These are phyloP conservation scores for Drosophila auraria DNA, from an alignment of 1,140 invertebrate species.

Conservation along the genomic window DNA sequence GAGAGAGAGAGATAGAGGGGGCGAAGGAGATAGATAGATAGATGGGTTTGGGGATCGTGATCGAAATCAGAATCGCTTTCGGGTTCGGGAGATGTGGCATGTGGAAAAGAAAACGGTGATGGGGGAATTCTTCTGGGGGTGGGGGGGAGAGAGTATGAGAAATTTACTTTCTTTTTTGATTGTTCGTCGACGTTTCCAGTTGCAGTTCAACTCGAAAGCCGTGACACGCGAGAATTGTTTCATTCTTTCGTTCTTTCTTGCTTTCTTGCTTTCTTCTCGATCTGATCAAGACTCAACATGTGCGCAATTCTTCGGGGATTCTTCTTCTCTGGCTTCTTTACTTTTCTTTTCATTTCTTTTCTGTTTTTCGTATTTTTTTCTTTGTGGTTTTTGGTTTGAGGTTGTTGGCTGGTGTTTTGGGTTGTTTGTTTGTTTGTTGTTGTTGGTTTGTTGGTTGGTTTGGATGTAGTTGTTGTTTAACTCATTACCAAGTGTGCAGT, in stretches of 20 bases:
- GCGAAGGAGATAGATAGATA: neutral
- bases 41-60: neutral
- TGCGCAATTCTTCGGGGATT: slow-evolving; percentile 4
- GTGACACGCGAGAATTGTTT: slow-evolving; percentile 1
- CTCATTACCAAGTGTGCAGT: slow-evolving; percentile 66
- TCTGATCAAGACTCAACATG: slow-evolving; percentile 17
- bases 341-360: neutral
- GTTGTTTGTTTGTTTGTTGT: slow-evolving; percentile 24
- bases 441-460: slow-evolving; percentile 23
- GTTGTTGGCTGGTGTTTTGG: slow-evolving; percentile 25
- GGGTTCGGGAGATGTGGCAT: slow-evolving; percentile 19
- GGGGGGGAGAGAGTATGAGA: slow-evolving; percentile 41
- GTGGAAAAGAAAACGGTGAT: slow-evolving; percentile 45
- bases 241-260: slow-evolving; percentile 5
- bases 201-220: slow-evolving; percentile 23
- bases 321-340: slow-evolving; percentile 6
- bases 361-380: neutral
- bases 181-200: slow-evolving; percentile 52
- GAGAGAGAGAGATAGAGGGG: neutral
- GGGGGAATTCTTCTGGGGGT: slow-evolving; percentile 5
- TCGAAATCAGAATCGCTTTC: neutral
- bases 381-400: slow-evolving; percentile 27
- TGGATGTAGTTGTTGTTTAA: slow-evolving; percentile 58
- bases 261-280: slow-evolving; percentile 24
- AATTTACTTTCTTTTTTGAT: slow-evolving; percentile 70